Base-by-base conservation (phyloP, 1,140 invertebrate species). In the Diorhabda carinulata region DNA sequence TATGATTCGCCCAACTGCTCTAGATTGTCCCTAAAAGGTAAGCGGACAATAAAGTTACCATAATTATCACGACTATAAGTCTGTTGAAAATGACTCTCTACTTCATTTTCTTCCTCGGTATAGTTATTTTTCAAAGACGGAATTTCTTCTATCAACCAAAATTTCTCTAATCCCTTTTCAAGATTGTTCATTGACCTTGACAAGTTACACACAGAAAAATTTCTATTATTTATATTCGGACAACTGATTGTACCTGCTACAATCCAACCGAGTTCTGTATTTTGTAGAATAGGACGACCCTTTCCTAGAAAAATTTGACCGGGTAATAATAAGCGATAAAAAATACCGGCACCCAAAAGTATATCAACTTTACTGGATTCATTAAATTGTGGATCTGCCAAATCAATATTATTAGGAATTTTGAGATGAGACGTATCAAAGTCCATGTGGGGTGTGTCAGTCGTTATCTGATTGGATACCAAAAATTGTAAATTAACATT, bases 401-500 rank as follows among this genome's bases (percentile, higher is more conserved):
- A 59, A 43, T 62, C n/a, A n/a, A 63, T 63, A 57, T 59, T 43
- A 44, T 5, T 25, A 6, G 66, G 60, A 25, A 66, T 66, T 42
- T 70, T 67, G 10, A 61, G n/a, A 40, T 3, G 3, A 6, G 10
- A 9, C n/a, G 61, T n/a, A 41, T 63, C 56, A 43, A 71, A 68
- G 5, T 8, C n/a, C n/a, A n/a, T n/a, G n/a, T n/a, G n/a, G n/a
- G n/a, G n/a, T n/a, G n/a, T n/a, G n/a, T n/a, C n/a, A n/a, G n/a
- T n/a, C n/a, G n/a, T n/a, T n/a, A n/a, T n/a, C n/a, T n/a, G n/a
- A n/a, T n/a, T 61, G 2, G 64, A 57, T 43, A 70, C 65, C 57
- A 64, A 56, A 43, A 70, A 67, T 76, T 0, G 76, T 73, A 69
- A 79, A 76, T 62, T 3, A 9, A 43, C 10, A 8, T 9, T 4